Percentiles rank a stretch among this genome's conserved stretches.
These are phyloP conservation scores for Sericinus montela DNA, from an alignment of 2,888 invertebrate genomes.

Conservation along the genomic window DNA sequence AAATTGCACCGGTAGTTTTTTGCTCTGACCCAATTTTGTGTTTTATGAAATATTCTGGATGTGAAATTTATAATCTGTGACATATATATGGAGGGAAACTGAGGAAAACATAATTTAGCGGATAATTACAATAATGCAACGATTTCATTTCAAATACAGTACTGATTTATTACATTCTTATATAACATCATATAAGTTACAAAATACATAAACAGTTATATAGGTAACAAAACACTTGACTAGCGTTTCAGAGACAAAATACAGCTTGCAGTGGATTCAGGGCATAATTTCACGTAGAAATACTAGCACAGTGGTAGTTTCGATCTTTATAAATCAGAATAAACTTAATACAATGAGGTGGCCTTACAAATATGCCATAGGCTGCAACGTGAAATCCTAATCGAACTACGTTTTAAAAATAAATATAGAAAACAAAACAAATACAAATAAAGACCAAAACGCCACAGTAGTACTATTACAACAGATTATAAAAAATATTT, in stretches of 20 bases:
- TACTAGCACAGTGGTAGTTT: constrained; percentile 6
- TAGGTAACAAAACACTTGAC: constrained; percentile 78
- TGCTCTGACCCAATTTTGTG: too few species aligned
- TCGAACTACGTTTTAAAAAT: too few species aligned
- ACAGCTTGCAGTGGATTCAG: constrained; percentile 24
- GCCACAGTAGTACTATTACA: constrained; percentile 2
- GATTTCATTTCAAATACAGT: constrained; percentile 49
- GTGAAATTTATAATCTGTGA: too few species aligned
- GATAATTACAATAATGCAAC: constrained; percentile 26
- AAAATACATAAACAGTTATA: constrained; percentile 74
- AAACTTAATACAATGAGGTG: background rate
- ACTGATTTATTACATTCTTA: constrained; percentile 71
- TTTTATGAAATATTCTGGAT: too few species aligned
- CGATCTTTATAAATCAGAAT: background rate
- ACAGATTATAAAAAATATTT: constrained; percentile 12
- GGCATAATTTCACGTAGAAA: background rate
- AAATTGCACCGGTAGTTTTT: too few species aligned
- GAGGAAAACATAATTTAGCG: too few species aligned
- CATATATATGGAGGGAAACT: too few species aligned
- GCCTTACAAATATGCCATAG: too few species aligned
- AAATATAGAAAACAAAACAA: background rate
- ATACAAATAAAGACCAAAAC: constrained; percentile 6
- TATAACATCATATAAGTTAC: constrained; percentile 71
- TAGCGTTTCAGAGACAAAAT: constrained; percentile 62
- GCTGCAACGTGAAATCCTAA: too few species aligned